These are phyloP conservation scores for Bombus confusus DNA, from an alignment of 1,140 invertebrate species.

Conservation along the genomic window DNA sequence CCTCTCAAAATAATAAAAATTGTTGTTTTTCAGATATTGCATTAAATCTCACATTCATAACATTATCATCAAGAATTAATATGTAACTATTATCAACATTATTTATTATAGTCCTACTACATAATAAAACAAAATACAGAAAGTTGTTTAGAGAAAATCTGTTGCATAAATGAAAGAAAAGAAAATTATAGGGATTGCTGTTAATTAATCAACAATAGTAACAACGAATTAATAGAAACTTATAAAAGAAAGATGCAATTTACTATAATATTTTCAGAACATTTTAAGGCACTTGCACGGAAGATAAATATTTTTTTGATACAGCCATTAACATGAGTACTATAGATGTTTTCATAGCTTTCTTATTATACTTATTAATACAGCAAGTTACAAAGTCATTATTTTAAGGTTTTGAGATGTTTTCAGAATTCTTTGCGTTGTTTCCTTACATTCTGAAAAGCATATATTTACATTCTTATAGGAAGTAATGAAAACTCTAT, in stretches of 20 bases:
- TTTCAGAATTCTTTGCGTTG: neutral
- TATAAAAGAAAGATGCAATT: constrained; percentile 62
- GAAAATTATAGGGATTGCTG: neutral
- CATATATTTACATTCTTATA: neutral
- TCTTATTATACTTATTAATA: neutral
- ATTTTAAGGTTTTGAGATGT: neutral
- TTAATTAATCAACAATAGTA: constrained; percentile 5
- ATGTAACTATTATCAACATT: constrained; percentile 27
- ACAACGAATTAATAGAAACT: constrained; percentile 15
- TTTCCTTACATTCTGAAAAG: constrained; percentile 17
- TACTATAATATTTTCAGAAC: constrained; percentile 67
- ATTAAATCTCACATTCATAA: constrained; percentile 25
- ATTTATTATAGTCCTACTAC: constrained; percentile 4
- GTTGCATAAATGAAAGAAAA: neutral
- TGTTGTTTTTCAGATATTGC: neutral
- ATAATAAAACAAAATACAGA: constrained; percentile 8
- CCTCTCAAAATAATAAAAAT: constrained; percentile 10
- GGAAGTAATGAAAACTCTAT: constrained; percentile 59
- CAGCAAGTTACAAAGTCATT: neutral
- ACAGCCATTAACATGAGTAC: constrained; percentile 52
- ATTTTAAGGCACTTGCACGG: constrained; percentile 73
- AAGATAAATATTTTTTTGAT: constrained; percentile 63
- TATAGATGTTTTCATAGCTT: constrained; percentile 39
- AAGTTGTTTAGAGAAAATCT: neutral
- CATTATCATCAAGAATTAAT: constrained; percentile 17